Evolutionary conservation across 2,113 vertebrate genomes (phyloP), one percentile per base, ranked within the genome.

Genomic region (Struthidea cinerea): DNA sequence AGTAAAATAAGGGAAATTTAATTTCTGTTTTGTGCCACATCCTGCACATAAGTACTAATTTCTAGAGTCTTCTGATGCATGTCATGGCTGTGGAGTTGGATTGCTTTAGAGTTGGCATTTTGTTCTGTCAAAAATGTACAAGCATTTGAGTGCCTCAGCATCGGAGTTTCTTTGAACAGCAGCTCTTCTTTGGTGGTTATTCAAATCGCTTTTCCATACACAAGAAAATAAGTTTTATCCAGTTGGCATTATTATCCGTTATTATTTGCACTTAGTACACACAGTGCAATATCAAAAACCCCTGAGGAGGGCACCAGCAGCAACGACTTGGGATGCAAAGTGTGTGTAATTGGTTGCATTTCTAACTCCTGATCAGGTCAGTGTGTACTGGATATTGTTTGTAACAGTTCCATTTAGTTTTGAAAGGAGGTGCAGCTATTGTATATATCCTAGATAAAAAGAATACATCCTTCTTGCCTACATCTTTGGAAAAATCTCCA

Each of bases 261-360:
- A 49, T 47, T 83, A 47, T 41, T 71, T 92, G 33, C 35, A 13
- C 59, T 84, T 84, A 56, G 13, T n/a, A 84, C 22, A 59, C 39
- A 47, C 44, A 37, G 64, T 94, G 95, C 93, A 95, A 75, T 95
- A 96, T 90, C 70, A 87, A 85, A 94, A 93, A 39, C 14, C 89
- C 91, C 93, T 96, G 95, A 96, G 93, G 94, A 94, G 94, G 94
- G 95, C 95, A 95, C 93, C 84, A 96, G 89, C 84, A 94, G 83
- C 96, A 95, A 87, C 6, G 86, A 75, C 91, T 95, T 96, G 80
- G 89, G 80, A 93, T 21, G 2, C 9, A 23, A 96, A 69, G 5
- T 52, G 7, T 23, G 4, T 61, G 39, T 39, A 57, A 42, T 27
- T 53, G 39, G 76, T 64, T 61, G 35, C 18, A 26, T 77, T 93